Evolutionary conservation across 2,797 vertebrate genomes (phyloP).

Genomic region (Coilia nasus): DNA sequence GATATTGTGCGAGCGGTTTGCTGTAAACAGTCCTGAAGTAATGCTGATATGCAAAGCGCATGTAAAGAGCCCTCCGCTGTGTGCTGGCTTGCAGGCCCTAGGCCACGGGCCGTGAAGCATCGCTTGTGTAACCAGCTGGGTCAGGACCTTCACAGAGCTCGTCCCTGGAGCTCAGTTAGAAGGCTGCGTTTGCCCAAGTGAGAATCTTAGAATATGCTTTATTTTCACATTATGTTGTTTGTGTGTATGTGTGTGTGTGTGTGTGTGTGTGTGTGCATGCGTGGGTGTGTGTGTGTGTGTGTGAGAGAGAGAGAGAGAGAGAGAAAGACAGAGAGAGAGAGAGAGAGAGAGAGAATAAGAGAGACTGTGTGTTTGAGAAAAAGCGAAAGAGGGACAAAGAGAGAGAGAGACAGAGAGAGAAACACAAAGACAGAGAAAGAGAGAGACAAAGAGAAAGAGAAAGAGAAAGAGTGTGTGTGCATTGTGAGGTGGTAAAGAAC

Average conservation of each 20-base stretch:
- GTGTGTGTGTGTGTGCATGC: neutral
- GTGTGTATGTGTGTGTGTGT: neutral
- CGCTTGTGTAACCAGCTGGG: neutral
- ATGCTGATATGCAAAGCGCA: slow-evolving; percentile 20
- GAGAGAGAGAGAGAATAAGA: too few relatives aligned
- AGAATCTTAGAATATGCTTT: neutral
- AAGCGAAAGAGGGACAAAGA: too few relatives aligned
- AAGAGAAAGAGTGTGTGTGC: neutral
- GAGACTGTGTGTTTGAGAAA: too few relatives aligned
- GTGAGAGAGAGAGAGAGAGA: neutral
- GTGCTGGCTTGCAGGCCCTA: neutral
- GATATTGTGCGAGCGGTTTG: neutral
- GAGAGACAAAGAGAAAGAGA: too few relatives aligned
- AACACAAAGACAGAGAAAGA: too few relatives aligned
- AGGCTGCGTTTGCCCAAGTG: neutral
- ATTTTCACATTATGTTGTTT: neutral
- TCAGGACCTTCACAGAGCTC: neutral
- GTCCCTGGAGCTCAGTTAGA: slow-evolving; percentile 13
- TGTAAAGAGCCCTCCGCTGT: slow-evolving; percentile 13
- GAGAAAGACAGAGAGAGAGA: too few relatives aligned
- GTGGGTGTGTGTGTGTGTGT: neutral
- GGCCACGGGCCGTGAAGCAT: neutral
- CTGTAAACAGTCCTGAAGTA: neutral
- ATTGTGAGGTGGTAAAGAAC: too few relatives aligned
- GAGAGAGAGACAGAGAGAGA: too few relatives aligned